Base-by-base conservation (phyloP, 2,113 vertebrate species). In the Aegypius monachus region DNA sequence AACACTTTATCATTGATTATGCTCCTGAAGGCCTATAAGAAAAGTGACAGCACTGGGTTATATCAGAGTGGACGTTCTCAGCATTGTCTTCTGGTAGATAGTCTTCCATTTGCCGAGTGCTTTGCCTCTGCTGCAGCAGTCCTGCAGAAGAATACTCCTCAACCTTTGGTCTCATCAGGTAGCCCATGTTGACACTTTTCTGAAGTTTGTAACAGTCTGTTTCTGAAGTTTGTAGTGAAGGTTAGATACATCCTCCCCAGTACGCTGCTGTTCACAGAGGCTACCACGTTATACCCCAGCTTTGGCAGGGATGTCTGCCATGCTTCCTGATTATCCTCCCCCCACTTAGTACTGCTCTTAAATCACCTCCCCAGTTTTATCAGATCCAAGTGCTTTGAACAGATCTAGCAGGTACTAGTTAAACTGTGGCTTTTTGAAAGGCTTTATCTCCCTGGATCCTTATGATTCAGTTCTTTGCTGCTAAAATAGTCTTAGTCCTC, bases 251-350 rank as follows among this genome's bases (percentile, higher is more conserved):
- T 34, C 14, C 6, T 26, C 8, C 17, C 7, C 29, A 48, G 9
- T 4, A 40, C 11, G 10, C 43, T 68, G 31, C 70, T 48, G 4
- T 48, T 77, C 16, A 34, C 10, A 29, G 47, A 48, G 16, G 7
- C 16, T 74, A 1, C 29, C 7, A 0, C 11, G 2, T 38, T 27
- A 25, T 6, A 22, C 7, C 20, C 22, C 13, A 71, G 56, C 42
- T 79, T 80, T 63, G 52, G 1, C 56, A 71, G 34, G 20, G 6
- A 4, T 62, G 14, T 78, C 81, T 43, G 9, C n/a, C 13, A 7
- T 63, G 31, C 32, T 25, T 81, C 27, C n/a, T 72, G 40, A 16
- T 73, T 77, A 45, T 6, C 8, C 7, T 63, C 25, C 15, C 5
- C 5, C 13, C 0, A 2, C 26, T 74, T 58, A 66, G 1, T 26